Evolutionary conservation across 2,888 invertebrate genomes (phyloP).

Genomic region (Dolomedes plantarius): DNA sequence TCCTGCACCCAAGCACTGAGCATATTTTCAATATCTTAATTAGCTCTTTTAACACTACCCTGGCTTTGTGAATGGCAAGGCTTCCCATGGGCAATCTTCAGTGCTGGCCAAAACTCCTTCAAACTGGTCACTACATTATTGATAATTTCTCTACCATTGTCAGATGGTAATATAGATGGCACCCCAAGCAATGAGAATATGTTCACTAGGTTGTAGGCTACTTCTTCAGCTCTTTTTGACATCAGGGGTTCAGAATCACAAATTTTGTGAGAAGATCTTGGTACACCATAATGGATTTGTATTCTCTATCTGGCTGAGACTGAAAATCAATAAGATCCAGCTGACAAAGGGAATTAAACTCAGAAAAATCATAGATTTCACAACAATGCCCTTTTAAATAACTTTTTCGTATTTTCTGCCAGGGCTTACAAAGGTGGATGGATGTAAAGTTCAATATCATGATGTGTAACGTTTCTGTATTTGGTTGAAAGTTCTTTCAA

Average conservation of each 20-base stretch:
- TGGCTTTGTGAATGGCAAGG: slow-evolving; percentile 24
- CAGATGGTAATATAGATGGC: too few species aligned
- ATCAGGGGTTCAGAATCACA: not conserved
- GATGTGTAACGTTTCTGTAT: too few species aligned
- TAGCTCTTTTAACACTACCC: too few species aligned
- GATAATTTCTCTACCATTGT: not conserved
- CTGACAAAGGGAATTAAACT: not conserved
- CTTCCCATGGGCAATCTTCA: slow-evolving; percentile 31
- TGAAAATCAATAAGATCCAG: not conserved
- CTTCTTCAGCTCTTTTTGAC: too few species aligned
- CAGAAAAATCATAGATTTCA: too few species aligned
- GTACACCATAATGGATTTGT: not conserved
- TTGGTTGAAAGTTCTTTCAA: too few species aligned
- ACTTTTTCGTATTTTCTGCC: too few species aligned
- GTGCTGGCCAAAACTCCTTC: slow-evolving; percentile 17
- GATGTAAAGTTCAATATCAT: too few species aligned
- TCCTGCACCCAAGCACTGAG: slow-evolving; percentile 14
- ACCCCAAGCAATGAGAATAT: too few species aligned
- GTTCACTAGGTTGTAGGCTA: too few species aligned
- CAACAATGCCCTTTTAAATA: too few species aligned
- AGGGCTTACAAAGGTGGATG: too few species aligned
- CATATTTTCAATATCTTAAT: not conserved
- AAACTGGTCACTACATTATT: slow-evolving; percentile 4
- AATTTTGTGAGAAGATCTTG: slow-evolving; percentile 3
- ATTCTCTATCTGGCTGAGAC: not conserved